Evolutionary conservation across 2,797 vertebrate genomes (phyloP), one percentile per base, ranked within the genome.

Genomic region (Galaxias olidus): DNA sequence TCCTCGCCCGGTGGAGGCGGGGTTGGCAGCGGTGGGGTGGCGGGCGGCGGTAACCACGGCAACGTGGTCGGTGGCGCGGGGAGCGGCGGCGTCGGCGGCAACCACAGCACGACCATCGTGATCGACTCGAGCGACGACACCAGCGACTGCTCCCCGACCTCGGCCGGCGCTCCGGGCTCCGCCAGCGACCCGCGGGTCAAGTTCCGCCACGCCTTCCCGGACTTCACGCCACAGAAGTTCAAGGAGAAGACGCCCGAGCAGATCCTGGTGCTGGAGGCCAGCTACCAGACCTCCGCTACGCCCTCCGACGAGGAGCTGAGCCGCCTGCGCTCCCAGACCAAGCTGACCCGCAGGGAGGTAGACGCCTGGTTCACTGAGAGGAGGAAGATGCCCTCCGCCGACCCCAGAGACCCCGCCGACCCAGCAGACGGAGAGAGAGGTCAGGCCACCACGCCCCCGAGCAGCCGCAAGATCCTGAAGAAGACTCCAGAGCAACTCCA

Each of bases 51-150:
- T 20, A 41, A 8, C 46, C 30, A 2, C 3, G 90, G 91, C 51
- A 80, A 89, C 64, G 79, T 93, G 79, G 85, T 91, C 66, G 74
- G 71, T 50, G 78, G 84, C 0, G n/a, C 4, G 8, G 13, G 44
- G 44, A 73, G 66, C 1, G 68, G 74, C 11, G n/a, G 46, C 71
- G 65, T 63, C 63, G 84, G 13, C 61, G 10, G 73, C 46, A 92
- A 92, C 61, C 75, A 86, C 4, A 86, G 81, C 49, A 62, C 89
- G 74, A 90, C 96, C 59, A 97, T 98, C 4, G 68, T 98, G 64
- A 97, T 98, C 13, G 96, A 98, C 82, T 98, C 96, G 15, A 97
- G 96, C 0, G 97, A 98, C 8, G 97, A 98, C 66, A 95, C 94
- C 59, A 73, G 82, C 49, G 89, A 88, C 51, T 43, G 30, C 54